phyloP scores from a whole-genome alignment of 2,888 invertebrate species.

The Dichetophora obliterata region DNA sequence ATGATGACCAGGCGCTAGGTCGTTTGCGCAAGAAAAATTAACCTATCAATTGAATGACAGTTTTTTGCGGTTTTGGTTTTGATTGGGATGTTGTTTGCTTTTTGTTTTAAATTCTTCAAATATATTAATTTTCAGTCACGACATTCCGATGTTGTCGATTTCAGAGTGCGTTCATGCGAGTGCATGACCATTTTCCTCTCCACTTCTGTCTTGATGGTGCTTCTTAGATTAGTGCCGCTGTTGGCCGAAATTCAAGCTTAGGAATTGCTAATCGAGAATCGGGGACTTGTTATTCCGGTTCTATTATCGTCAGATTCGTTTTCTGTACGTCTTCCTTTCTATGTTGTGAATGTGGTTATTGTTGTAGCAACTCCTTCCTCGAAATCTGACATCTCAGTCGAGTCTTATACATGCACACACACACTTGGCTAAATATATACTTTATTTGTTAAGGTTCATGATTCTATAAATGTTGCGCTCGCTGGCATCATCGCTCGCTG shows the following conservation, averaged over 20 bases:
- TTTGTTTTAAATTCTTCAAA: not conserved
- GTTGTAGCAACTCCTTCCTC: constrained; percentile 15
- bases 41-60: not conserved
- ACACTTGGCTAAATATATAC: too few relatives aligned
- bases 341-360: not conserved
- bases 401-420: not conserved
- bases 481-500: too few relatives aligned
- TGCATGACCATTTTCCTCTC: not conserved
- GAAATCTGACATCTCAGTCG: constrained; percentile 18
- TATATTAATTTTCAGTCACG: not conserved
- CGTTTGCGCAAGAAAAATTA: too few relatives aligned
- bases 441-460: not conserved
- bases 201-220: not conserved
- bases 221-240: not conserved
- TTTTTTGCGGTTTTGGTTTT: not conserved
- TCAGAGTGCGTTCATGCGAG: not conserved
- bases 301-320: constrained; percentile 21
- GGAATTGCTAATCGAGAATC: not conserved
- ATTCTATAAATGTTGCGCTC: too few relatives aligned
- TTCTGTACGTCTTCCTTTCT: constrained; percentile 2
- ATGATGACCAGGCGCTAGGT: too few relatives aligned
- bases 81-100: not conserved
- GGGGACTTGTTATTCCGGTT: constrained; percentile 27
- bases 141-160: constrained; percentile 1
- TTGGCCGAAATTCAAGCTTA: constrained; percentile 1